Conservation (phyloP, 2,113 vertebrate species). For the Numida meleagris region DNA sequence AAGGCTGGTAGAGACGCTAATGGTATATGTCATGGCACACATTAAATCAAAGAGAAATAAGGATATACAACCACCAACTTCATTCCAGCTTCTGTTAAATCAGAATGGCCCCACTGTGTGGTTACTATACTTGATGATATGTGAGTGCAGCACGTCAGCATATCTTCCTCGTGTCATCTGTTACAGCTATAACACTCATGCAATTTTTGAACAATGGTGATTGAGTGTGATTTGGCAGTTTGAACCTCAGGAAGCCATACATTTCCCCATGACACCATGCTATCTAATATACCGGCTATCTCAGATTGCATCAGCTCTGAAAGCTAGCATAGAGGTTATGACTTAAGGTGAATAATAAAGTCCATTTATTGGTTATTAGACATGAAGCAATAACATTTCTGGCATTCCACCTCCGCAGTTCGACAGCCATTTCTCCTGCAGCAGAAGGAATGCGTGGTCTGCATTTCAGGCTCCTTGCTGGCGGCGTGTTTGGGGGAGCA, state of each 20-base stretch:
- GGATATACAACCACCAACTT: background rate
- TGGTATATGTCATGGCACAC: background rate
- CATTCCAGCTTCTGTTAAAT: slow-evolving; percentile 24
- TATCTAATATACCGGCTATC: slow-evolving; percentile 28
- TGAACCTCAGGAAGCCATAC: slow-evolving; percentile 5
- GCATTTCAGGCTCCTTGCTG: background rate
- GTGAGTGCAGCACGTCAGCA: background rate
- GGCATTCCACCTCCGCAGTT: background rate
- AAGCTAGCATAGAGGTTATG: background rate
- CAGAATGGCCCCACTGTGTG: background rate
- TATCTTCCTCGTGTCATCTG: slow-evolving; percentile 1
- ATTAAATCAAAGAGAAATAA: slow-evolving; percentile 28
- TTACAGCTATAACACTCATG: background rate
- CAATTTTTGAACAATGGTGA: background rate
- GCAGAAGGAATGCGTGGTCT: background rate
- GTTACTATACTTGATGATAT: background rate
- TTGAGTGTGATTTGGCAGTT: slow-evolving; percentile 28
- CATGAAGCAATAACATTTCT: background rate
- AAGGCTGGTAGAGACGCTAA: background rate
- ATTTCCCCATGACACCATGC: slow-evolving; percentile 6
- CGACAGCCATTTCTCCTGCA: background rate
- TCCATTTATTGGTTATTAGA: slow-evolving; percentile 41
- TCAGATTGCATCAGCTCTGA: slow-evolving; percentile 15
- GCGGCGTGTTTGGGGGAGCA: background rate
- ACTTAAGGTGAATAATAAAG: slow-evolving; percentile 41